Evolutionary conservation across 2,888 invertebrate species (phyloP).

Genomic region (Chymomyza procnemis): DNA sequence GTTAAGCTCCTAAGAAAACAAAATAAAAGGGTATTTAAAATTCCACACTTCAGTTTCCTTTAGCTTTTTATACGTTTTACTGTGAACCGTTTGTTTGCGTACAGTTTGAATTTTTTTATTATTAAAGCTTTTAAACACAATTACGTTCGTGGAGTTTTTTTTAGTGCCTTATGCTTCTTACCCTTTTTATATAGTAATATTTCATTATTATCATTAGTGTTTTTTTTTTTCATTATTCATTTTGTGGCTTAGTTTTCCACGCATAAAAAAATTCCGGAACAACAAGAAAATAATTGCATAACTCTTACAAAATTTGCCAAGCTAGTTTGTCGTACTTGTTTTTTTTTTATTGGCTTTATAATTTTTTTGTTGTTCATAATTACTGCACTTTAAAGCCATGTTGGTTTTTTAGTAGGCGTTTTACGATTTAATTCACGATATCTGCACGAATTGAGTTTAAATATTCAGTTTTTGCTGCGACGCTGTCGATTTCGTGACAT

Average conservation of each 20-base stretch:
- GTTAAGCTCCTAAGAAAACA: too few relatives aligned
- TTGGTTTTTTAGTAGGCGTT: neutral
- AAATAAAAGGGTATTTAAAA: neutral
- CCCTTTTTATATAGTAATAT: slow-evolving; percentile 35
- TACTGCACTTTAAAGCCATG: neutral
- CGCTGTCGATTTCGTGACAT: slow-evolving; percentile 2
- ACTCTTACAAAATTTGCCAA: neutral
- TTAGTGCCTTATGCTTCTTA: slow-evolving; percentile 40
- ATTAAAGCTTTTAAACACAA: slow-evolving; percentile 31
- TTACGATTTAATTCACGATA: neutral
- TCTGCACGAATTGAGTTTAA: neutral
- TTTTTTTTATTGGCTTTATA: too few relatives aligned
- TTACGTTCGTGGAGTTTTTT: slow-evolving; percentile 7
- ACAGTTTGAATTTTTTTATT: slow-evolving; percentile 23
- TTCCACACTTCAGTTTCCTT: neutral
- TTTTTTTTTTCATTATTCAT: too few relatives aligned
- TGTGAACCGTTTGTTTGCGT: slow-evolving; percentile 11
- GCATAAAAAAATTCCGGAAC: slow-evolving; percentile 15
- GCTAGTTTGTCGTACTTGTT: neutral
- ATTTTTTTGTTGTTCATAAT: neutral
- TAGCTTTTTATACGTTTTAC: neutral
- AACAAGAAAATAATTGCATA: neutral
- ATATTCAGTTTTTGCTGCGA: slow-evolving; percentile 11
- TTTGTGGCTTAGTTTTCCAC: slow-evolving; percentile 27
- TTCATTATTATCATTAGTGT: too few relatives aligned